Base-by-base conservation (phyloP, 2,797 vertebrate species). In the Ceryle rudis region DNA sequence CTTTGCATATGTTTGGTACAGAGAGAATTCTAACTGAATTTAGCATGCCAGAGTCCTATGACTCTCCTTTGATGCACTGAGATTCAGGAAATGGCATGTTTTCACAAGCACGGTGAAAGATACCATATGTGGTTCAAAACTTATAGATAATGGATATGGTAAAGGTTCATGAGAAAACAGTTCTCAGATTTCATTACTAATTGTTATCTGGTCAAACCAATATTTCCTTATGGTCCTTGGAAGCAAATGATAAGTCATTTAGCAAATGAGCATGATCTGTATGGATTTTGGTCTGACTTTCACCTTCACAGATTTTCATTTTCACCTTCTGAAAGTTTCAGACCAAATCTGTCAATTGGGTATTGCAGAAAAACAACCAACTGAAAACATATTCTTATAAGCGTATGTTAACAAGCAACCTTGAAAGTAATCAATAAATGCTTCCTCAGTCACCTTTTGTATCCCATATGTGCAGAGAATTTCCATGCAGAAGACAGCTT, bases 361-460 rank as follows among this genome's bases (percentile, higher is more conserved):
- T 74, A 28, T 20, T 67, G 28, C 20, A 72, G 65, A 60, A 67
- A 74, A 90, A 72, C 11, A 83, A 69, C 18, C 19, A 93, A 58
- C 22, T 46, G 58, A 61, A 90, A 84, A 52, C 11, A 54, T 67
- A 70, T 35, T 81, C 26, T 81, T 93, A 22, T 44, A 65, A 88
- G 47, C 8, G 3, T 65, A 67, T 61, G 25, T 69, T 91, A 90
- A 86, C 16, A 94, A 94, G 28, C 25, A 92, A 69, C 54, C 77
- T 89, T 84, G 77, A 81, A 88, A 81, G 11, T 84, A 93, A 92
- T 84, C 49, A 41, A 73, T 90, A 88, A 74, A 55, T 47, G 9
- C 19, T 90, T 81, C 54, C n/a, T 84, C 47, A 31, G 54, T 67
- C 80, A 83, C 72, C 65, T 89, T 90, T 86, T 35, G 61, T 42